Conservation (phyloP, 2,888 invertebrate genomes). For the Leptopilina myrica region DNA sequence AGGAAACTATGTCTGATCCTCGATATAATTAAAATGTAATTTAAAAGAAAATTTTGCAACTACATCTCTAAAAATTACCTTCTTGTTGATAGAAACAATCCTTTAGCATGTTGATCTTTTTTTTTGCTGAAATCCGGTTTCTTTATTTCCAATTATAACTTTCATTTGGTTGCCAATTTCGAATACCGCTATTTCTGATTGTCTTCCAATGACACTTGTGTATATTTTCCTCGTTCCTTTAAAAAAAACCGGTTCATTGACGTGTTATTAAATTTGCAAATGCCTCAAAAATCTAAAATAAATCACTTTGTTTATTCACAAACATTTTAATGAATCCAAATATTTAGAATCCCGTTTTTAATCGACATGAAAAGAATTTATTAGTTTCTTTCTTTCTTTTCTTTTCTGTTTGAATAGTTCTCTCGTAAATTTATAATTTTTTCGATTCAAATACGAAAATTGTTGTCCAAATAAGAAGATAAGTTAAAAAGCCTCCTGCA, state of each 20-base stretch:
- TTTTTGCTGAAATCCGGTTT: conserved; percentile 23
- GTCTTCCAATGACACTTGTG: conserved; percentile 30
- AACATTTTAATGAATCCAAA: background rate
- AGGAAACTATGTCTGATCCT: too few relatives aligned
- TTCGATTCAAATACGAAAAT: too few relatives aligned
- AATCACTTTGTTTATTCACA: conserved; percentile 22
- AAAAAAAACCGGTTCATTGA: conserved; percentile 41
- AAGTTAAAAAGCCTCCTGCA: background rate
- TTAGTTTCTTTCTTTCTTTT: background rate
- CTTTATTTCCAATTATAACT: conserved; percentile 5
- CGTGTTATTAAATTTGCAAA: conserved; percentile 4
- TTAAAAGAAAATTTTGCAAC: background rate
- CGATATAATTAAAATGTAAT: background rate
- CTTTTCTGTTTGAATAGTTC: background rate
- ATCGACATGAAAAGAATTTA: background rate
- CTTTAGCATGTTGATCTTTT: background rate
- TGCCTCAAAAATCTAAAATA: background rate
- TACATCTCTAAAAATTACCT: background rate
- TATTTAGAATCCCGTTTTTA: background rate
- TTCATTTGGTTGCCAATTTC: conserved; percentile 9
- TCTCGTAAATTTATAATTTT: background rate
- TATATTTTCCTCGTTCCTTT: conserved; percentile 9
- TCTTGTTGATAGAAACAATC: background rate
- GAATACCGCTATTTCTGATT: conserved; percentile 46
- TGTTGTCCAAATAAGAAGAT: background rate